Conservation (phyloP, 1,140 invertebrate species). For the Wasmannia auropunctata region DNA sequence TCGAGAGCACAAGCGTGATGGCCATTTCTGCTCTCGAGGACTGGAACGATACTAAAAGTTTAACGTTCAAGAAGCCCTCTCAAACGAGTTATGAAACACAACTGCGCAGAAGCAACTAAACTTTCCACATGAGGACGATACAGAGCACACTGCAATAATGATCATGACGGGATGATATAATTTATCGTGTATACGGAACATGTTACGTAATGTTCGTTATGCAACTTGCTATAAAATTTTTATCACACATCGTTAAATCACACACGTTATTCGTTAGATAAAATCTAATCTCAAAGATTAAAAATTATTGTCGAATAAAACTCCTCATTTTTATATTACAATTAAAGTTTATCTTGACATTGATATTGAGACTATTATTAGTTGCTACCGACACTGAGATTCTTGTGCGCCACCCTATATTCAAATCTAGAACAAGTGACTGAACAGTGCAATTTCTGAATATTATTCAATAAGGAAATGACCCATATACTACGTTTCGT, state of each 20-base stretch:
- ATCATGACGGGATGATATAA: too few species aligned
- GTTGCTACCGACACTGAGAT: neutral
- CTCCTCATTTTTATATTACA: too few species aligned
- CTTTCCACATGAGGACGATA: too few species aligned
- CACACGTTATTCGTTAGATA: too few species aligned
- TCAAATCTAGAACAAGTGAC: neutral
- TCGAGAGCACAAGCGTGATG: neutral
- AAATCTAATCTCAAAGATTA: neutral
- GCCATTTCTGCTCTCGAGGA: constrained; percentile 70
- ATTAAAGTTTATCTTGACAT: too few species aligned
- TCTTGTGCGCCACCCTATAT: neutral
- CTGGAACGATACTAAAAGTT: neutral
- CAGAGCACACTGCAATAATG: too few species aligned
- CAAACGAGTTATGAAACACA: neutral
- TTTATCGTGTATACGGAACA: too few species aligned
- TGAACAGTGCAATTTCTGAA: neutral
- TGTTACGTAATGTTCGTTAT: neutral
- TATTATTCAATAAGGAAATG: constrained; percentile 7
- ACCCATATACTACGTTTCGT: neutral
- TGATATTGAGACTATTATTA: neutral
- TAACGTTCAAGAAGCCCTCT: neutral
- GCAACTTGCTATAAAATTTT: neutral
- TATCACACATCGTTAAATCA: too few species aligned
- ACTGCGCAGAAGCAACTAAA: neutral
- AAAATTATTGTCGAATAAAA: neutral